Percentiles rank a stretch among this genome's conserved stretches.
phyloP scores from a whole-genome alignment of 2,888 invertebrate species.

The Rhagium mordax region DNA sequence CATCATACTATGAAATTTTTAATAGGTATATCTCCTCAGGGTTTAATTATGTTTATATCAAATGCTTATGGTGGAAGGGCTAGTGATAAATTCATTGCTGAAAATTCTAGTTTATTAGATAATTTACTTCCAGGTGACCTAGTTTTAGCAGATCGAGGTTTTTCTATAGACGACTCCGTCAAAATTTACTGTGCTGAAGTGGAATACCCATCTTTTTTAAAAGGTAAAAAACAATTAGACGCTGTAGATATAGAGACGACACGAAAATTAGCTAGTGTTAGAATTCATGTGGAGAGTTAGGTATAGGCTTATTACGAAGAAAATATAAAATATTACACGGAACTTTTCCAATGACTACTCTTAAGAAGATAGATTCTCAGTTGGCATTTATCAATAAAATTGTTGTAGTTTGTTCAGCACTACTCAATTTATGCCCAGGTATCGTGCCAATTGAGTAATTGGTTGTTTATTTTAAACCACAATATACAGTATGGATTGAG shows the following conservation, averaged over 20 bases:
- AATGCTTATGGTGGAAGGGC: slow-evolving; percentile 29
- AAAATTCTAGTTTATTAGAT: slow-evolving; percentile 29
- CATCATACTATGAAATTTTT: slow-evolving; percentile 49
- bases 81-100: slow-evolving; percentile 33
- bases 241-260: slow-evolving; percentile 19
- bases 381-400: slow-evolving; percentile 21
- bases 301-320: slow-evolving; percentile 12
- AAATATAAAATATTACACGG: slow-evolving; percentile 21
- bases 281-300: slow-evolving; percentile 26
- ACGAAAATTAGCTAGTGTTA: slow-evolving; percentile 18
- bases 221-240: slow-evolving; percentile 26
- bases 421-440: not conserved
- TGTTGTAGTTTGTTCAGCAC: slow-evolving; percentile 5
- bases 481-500: too few species aligned
- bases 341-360: slow-evolving; percentile 4
- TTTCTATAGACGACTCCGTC: slow-evolving; percentile 26
- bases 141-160: slow-evolving; percentile 30
- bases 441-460: not conserved
- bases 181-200: slow-evolving; percentile 13
- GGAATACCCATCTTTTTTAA: slow-evolving; percentile 27
- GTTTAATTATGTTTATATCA: slow-evolving; percentile 32
- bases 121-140: slow-evolving; percentile 29
- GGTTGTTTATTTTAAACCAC: too few species aligned
- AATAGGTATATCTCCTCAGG: slow-evolving; percentile 45
- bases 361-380: not conserved